Conservation (phyloP, 1,140 invertebrate species). For the Tetragnatha versicolor region DNA sequence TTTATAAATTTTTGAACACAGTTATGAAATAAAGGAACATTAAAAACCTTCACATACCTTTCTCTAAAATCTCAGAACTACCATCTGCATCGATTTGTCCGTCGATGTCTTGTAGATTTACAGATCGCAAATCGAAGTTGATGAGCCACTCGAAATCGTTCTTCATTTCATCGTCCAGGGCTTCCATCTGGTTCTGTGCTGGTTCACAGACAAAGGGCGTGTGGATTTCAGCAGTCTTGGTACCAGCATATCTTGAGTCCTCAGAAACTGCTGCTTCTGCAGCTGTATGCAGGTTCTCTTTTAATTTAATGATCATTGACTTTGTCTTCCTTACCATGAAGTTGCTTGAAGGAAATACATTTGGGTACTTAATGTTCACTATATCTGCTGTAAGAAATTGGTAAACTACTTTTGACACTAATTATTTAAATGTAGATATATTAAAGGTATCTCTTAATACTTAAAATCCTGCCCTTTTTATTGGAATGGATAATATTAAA, state of each 20-base stretch:
- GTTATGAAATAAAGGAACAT: no score
- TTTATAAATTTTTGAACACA: not conserved
- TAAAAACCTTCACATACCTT: no score
- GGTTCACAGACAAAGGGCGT: not conserved
- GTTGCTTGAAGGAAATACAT: not conserved
- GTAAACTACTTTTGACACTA: not conserved
- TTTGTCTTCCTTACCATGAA: not conserved
- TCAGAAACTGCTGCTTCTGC: not conserved
- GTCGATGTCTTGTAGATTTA: not conserved
- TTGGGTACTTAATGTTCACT: not conserved
- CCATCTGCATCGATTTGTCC: no score
- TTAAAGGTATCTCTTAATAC: not conserved
- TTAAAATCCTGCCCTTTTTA: no score
- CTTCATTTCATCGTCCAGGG: not conserved
- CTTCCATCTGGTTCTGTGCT: not conserved
- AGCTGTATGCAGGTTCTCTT: not conserved
- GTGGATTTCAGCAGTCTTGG: no score
- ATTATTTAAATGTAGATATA: not conserved
- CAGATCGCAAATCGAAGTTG: not conserved
- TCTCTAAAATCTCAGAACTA: no score
- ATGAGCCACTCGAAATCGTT: conserved; percentile 21
- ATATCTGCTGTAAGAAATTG: not conserved
- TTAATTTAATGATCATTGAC: not conserved
- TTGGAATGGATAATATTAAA: no score
- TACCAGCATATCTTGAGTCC: not conserved